Evolutionary conservation across 2,888 invertebrate genomes (phyloP).

Genomic region (Acrocyrtus sp.): DNA sequence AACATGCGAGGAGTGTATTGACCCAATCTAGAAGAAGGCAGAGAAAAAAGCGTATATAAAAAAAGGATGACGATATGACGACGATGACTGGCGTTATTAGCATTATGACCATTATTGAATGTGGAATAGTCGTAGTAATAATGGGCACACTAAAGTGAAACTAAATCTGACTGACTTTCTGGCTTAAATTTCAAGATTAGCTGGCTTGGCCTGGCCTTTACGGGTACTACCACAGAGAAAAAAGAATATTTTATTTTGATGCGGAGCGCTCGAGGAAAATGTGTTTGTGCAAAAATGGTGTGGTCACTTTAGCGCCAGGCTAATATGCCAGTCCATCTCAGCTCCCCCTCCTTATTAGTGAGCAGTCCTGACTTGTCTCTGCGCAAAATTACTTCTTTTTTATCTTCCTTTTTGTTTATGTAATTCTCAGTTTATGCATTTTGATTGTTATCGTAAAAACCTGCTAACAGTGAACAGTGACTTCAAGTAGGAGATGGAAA

Average conservation of each 20-base stretch:
- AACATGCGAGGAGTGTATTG: conserved; percentile 48
- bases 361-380: background rate
- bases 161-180: background rate
- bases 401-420: conserved; percentile 46
- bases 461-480: background rate
- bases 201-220: no score
- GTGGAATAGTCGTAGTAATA: background rate
- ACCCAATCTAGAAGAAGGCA: conserved; percentile 45
- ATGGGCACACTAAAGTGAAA: background rate
- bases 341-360: background rate
- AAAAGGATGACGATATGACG: no score
- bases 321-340: background rate
- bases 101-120: background rate
- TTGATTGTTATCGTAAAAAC: conserved; percentile 43
- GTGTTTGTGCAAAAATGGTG: conserved; percentile 32
- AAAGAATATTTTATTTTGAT: no score
- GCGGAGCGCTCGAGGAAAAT: background rate
- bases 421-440: conserved; percentile 46
- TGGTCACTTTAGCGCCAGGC: conserved; percentile 9
- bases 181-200: no score
- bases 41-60: no score
- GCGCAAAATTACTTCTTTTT: no score
- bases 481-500: conserved; percentile 3
- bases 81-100: background rate
- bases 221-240: no score